phyloP scores from a whole-genome alignment of 2,888 invertebrate genomes.

The Reticulitermes lucifugus region DNA sequence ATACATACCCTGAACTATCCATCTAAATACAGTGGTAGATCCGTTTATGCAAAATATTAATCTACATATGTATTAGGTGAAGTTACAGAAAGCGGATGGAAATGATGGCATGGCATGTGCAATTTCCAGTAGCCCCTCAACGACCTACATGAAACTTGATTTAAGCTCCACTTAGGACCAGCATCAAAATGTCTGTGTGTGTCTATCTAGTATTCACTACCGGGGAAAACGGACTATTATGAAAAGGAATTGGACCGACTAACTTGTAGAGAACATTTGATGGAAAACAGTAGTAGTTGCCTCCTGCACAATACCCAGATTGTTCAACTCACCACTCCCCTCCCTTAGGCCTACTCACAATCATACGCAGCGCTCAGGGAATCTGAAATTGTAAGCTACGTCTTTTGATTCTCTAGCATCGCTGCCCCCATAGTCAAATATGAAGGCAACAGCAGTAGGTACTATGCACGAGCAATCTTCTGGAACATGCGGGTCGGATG shows the following conservation, averaged over 20 bases:
- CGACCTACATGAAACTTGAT: conserved; percentile 7
- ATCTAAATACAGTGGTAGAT: not conserved
- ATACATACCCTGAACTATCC: not conserved
- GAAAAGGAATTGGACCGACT: conserved; percentile 1
- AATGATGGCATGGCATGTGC: not conserved
- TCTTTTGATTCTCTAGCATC: not conserved
- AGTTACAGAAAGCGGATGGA: not conserved
- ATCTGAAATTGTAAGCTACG: not conserved
- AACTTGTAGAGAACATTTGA: not conserved
- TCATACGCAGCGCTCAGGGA: not conserved
- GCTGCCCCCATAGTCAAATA: not conserved
- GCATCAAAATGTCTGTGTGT: not conserved
- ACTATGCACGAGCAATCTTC: not conserved
- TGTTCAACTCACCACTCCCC: not conserved
- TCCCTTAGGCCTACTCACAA: not conserved
- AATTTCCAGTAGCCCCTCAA: not conserved
- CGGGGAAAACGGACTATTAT: not conserved
- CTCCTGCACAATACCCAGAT: not conserved
- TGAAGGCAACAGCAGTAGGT: not conserved
- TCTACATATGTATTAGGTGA: conserved; percentile 4
- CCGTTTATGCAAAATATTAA: not conserved
- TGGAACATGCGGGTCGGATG: not conserved
- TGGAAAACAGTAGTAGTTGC: not conserved
- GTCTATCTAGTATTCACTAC: not conserved
- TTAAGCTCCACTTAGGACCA: conserved; percentile 6